Conservation (phyloP, 2,113 vertebrate species). For the Pungitius pungitius region DNA sequence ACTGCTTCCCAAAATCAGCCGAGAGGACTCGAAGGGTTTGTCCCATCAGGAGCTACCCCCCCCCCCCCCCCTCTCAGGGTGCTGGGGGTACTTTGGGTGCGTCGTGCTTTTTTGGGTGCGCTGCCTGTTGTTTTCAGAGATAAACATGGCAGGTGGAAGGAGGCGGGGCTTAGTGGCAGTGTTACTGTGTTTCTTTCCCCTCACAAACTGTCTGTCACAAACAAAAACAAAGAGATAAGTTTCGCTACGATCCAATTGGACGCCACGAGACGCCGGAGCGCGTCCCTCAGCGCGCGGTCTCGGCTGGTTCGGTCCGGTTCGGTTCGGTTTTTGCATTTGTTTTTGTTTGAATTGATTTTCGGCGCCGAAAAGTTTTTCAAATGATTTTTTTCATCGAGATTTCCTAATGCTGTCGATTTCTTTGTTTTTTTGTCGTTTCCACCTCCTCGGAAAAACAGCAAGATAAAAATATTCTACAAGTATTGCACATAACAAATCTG, state of each 20-base stretch:
- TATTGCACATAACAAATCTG: conserved; percentile 79
- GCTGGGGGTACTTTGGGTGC: not conserved
- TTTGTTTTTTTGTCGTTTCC: conserved; percentile 6
- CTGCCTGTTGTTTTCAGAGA: conserved; percentile 3
- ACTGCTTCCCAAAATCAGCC: conserved; percentile 20
- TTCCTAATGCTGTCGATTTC: conserved; percentile 36
- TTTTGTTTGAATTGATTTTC: too few species aligned
- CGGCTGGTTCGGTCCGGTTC: not conserved
- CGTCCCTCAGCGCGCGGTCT: conserved; percentile 50
- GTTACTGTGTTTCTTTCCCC: conserved; percentile 41
- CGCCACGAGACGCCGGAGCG: conserved; percentile 12
- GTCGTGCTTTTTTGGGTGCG: conserved; percentile 6
- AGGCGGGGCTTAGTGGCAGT: conserved; percentile 59
- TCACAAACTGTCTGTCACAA: conserved; percentile 26
- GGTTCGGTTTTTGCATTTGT: conserved; percentile 19
- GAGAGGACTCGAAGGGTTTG: not conserved
- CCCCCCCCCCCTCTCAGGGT: not conserved
- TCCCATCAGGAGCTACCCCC: not conserved
- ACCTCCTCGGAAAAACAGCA: conserved; percentile 49
- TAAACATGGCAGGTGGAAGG: conserved; percentile 8
- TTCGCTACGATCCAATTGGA: conserved; percentile 20
- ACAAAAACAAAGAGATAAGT: not conserved
- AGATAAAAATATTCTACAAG: conserved; percentile 72
- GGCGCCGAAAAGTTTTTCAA: too few species aligned
- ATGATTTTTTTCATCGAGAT: not conserved